Conservation (phyloP, 2,888 invertebrate genomes). For the Acrobasis repandana region DNA sequence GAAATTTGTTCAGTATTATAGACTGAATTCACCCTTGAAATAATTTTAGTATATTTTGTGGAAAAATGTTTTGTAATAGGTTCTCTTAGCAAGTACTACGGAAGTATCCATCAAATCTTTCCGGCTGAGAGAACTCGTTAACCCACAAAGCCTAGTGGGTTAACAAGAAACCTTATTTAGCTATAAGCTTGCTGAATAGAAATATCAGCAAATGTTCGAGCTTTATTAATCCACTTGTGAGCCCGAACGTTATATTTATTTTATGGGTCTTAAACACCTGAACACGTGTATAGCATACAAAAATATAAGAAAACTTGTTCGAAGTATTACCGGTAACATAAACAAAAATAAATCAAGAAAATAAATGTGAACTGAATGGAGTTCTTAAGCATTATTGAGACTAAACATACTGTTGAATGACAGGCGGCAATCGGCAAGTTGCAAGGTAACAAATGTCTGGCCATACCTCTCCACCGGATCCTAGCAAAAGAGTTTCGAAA, state of each 20-base stretch:
- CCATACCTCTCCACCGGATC: too few relatives aligned
- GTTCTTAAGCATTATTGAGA: neutral
- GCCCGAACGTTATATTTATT: conserved; percentile 15
- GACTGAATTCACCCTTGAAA: too few relatives aligned
- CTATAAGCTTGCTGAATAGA: neutral
- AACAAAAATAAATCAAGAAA: too few relatives aligned
- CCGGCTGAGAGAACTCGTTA: neutral
- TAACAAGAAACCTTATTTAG: conserved; percentile 8
- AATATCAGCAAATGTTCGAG: neutral
- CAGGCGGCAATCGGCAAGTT: neutral
- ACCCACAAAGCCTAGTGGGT: neutral
- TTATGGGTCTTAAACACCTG: neutral
- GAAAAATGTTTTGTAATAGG: too few relatives aligned
- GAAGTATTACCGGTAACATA: too few relatives aligned
- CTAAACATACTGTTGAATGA: too few relatives aligned
- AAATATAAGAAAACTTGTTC: neutral
- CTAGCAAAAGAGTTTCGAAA: too few relatives aligned
- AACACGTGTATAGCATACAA: neutral
- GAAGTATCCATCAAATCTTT: conserved; percentile 1
- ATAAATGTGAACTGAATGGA: too few relatives aligned
- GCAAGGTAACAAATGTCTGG: too few relatives aligned
- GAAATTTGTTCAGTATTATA: too few relatives aligned
- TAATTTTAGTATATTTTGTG: too few relatives aligned
- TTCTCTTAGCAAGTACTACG: neutral
- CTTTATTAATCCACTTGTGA: neutral